Evolutionary conservation across 2,888 invertebrate genomes (phyloP), one percentile per base, ranked within the genome.

Genomic region (Drosophila nigritarsus): DNA sequence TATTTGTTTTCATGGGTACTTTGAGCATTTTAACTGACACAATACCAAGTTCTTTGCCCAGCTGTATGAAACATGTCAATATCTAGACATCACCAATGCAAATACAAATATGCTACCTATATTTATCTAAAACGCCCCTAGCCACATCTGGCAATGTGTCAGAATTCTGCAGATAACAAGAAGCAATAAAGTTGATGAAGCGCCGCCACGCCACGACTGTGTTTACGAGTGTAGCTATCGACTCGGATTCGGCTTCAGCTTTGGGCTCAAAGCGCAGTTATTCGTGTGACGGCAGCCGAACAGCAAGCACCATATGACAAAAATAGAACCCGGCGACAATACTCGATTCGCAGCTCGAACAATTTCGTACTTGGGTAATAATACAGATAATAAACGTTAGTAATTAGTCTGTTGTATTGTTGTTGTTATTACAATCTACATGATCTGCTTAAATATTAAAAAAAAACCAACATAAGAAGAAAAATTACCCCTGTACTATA

Each of bases 371-470:
- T 27, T 48, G 0, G 50, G 49, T 42, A 20, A 59, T 51, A 48
- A 38, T 40, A 60, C 24, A 73, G 56, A 77, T 69, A 75, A 82
- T 73, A 71, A 65, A 38, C 75, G 66, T 50, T 67, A 56, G 66
- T 73, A 84, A 84, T 84, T 82, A 80, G 65, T 49, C 45, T 24
- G 20, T 9, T 61, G 8, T 20, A 45, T 45, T 20, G 34, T 15
- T 53, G 51, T 38, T 65, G 49, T 62, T 49, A 32, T 11, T 49
- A 42, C 40, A 36, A 58, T 62, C 54, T 24, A 18, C 20, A 13
- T 34, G 29, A 61, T 65, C 65, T 45, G 20, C 32, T 2, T 29
- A 29, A 40, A 13, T 18, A 24, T 24, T 9, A 11, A n/a, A 36
- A 36, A 36, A 13, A 20, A n/a, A 6, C 13, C 13, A 42, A 13